These are phyloP conservation scores for Callospermophilus lateralis DNA, from an alignment of 2,113 vertebrate genomes.

Conservation along the genomic window DNA sequence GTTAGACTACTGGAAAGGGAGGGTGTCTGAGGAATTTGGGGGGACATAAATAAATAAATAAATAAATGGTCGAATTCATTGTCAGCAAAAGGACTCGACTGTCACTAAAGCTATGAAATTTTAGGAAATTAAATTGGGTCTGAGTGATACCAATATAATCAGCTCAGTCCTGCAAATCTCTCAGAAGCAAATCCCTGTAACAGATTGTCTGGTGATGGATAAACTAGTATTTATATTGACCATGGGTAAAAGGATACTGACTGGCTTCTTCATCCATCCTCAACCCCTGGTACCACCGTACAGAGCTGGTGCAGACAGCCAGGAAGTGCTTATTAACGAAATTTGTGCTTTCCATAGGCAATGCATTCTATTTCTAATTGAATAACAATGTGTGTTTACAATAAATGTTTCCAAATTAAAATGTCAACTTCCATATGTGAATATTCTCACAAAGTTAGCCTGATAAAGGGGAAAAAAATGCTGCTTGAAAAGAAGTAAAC, in stretches of 20 bases:
- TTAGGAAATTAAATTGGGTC: slow-evolving; percentile 29
- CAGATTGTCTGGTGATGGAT: background rate
- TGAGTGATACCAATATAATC: background rate
- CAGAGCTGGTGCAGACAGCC: background rate
- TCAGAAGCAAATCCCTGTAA: background rate
- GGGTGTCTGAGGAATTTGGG: background rate
- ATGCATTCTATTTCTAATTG: background rate
- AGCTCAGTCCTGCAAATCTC: background rate
- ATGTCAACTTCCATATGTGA: background rate
- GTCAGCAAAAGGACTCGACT: background rate
- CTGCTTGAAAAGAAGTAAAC: background rate
- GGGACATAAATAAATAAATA: slow-evolving; percentile 14
- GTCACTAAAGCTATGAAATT: background rate
- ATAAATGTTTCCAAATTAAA: slow-evolving; percentile 3
- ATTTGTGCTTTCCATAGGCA: background rate
- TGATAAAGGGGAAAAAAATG: background rate
- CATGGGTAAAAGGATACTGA: background rate
- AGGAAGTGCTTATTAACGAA: fast-evolving
- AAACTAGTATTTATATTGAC: background rate
- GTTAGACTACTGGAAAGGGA: slow-evolving; percentile 10
- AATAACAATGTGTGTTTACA: background rate
- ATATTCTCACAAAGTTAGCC: background rate
- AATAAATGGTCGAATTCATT: background rate
- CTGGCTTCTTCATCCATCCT: background rate
- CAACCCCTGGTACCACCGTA: fast-evolving